Evolutionary conservation across 1,140 invertebrate genomes (phyloP), one percentile per base, ranked within the genome.

Genomic region (Anadara kagoshimensis): DNA sequence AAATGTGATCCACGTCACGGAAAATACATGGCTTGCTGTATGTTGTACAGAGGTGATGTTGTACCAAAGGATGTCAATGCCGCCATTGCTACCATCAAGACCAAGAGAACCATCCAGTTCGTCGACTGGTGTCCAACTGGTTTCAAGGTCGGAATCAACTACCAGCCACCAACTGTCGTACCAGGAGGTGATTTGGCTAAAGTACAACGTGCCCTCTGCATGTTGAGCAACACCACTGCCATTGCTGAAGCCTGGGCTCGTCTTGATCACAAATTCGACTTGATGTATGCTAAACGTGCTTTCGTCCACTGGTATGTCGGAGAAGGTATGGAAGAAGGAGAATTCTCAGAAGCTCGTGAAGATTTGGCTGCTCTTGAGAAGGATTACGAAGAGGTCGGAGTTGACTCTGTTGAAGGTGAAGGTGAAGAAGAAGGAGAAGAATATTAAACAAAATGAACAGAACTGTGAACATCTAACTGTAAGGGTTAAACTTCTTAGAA

Each of bases 91-190:
- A 92, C 93, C 26, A 94, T 95, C 87, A 95, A 95, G 86, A 95
- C 93, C 0, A 94, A 94, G 82, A 90, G 94, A 57, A 93, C 92
- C 61, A 87, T 87, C 63, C 83, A 85, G 73, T 96, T 96, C 87
- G 95, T 96, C 47, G 95, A 96, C 90, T 95, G 95, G 95, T 96
- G 94, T 89, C 95, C 95, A 57, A 96, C 95, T 82, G 95, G 95
- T 14, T 84, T 85, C 71, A 85, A 85, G 69, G 84, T 85, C 10
- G 81, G 81, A n/a, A 83, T 87, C 68, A 87, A 87, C 73, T 85
- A 86, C 71, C 84, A 86, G 68, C 85, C 84, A 49, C 83, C 85
- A 24, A 95, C 94, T 75, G 78, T 80, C 53, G 81, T 85, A 91
- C 94, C 94, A 47, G 94, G 74, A 95, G 24, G 84, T 44, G 69